phyloP scores from a whole-genome alignment of 37 sponge, comb jelly and placozoan genomes.

The Geodia barretti region DNA sequence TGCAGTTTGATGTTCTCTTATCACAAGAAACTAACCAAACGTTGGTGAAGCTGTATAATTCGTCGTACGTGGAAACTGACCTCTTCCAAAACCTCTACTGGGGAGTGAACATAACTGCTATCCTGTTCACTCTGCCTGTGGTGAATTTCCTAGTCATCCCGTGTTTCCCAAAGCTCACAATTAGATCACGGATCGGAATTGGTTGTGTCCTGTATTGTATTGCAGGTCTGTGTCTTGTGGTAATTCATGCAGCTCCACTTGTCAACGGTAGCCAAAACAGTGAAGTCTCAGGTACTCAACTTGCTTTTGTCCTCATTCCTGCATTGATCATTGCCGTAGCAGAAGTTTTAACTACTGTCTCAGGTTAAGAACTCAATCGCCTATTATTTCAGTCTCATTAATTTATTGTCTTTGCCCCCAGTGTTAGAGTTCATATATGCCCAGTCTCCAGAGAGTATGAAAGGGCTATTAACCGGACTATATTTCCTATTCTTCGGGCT shows the following conservation, averaged over 20 bases:
- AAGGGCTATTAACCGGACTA: constrained; percentile 56
- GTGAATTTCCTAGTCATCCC: constrained; percentile 29
- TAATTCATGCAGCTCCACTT: background rate
- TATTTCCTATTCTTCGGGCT: constrained; percentile 43
- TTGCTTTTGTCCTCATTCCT: constrained; percentile 24
- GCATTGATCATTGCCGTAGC: constrained; percentile 15
- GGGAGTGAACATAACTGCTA: background rate
- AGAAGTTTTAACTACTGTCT: constrained; percentile 7
- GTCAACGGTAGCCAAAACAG: background rate
- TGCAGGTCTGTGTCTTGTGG: no score
- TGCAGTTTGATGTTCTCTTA: no score
- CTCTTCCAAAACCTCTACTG: no score
- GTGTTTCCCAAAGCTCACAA: constrained; percentile 4
- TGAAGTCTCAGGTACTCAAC: background rate
- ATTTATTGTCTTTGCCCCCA: background rate
- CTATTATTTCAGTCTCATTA: no score
- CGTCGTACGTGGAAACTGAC: no score
- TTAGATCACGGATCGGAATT: constrained; percentile 11
- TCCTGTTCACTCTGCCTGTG: background rate
- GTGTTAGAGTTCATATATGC: constrained; percentile 72
- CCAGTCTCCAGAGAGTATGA: constrained; percentile 60
- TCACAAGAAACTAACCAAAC: no score
- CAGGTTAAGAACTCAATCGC: constrained; percentile 22
- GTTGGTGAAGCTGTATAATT: no score
- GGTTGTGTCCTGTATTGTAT: constrained; percentile 13